Percentiles rank a stretch among this genome's conserved stretches.
phyloP scores from a whole-genome alignment of 1,140 invertebrate genomes.

The Onthophagus taurus region DNA sequence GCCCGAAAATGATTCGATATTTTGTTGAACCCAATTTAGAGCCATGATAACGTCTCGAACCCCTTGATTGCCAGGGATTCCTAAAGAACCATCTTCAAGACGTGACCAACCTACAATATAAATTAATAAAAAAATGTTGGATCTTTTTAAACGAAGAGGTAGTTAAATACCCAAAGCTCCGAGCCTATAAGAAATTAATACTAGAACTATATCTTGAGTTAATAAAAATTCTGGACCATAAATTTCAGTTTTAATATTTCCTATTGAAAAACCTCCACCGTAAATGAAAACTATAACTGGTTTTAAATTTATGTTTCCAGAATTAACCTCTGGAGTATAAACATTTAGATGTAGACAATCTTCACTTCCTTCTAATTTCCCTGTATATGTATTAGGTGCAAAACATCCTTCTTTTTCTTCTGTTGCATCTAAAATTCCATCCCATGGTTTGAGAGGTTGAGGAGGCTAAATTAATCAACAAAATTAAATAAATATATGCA shows the following conservation, averaged over 20 bases:
- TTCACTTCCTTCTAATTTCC: constrained; percentile 41
- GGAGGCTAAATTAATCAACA: constrained; percentile 47
- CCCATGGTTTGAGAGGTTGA: constrained; percentile 45
- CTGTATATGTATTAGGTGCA: neutral
- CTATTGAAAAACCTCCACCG: constrained; percentile 49
- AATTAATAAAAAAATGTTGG: neutral
- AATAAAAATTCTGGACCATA: constrained; percentile 54
- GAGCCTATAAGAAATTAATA: constrained; percentile 42
- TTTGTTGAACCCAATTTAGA: constrained; percentile 48
- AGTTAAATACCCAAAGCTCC: constrained; percentile 38
- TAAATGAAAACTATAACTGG: constrained; percentile 59
- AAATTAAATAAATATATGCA: no score
- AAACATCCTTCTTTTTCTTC: constrained; percentile 30
- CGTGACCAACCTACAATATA: constrained; percentile 10
- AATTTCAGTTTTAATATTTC: constrained; percentile 43
- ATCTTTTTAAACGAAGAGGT: neutral
- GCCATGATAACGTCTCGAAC: constrained; percentile 12
- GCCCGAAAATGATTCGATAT: constrained; percentile 43
- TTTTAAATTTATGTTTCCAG: no score
- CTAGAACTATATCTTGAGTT: constrained; percentile 43
- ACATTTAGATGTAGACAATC: constrained; percentile 68
- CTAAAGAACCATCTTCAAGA: constrained; percentile 11
- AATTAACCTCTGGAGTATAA: constrained; percentile 47
- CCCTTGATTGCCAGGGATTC: constrained; percentile 9
- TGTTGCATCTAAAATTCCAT: constrained; percentile 40